These are phyloP conservation scores for Philereme vetulata DNA, from an alignment of 2,888 invertebrate species.

Conservation along the genomic window DNA sequence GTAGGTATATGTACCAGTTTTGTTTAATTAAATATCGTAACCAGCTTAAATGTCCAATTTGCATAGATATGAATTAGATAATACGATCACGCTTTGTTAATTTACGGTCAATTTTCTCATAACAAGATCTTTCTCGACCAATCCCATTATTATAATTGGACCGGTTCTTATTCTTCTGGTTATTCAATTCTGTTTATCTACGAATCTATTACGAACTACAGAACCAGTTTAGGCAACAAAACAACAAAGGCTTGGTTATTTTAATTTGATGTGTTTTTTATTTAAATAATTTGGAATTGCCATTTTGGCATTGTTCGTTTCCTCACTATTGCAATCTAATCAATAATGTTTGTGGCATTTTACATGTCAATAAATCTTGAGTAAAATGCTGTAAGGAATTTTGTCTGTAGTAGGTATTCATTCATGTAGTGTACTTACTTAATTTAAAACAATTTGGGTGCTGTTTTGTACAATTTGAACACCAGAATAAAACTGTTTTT, in stretches of 20 bases:
- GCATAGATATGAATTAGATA: conserved; percentile 14
- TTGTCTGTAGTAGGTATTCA: not conserved
- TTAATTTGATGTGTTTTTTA: conserved; percentile 15
- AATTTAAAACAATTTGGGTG: conserved; percentile 36
- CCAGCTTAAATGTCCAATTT: conserved; percentile 4
- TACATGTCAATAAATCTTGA: no score
- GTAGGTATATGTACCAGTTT: no score
- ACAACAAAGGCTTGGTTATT: conserved; percentile 28
- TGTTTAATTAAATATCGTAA: no score
- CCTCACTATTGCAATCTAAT: conserved; percentile 10
- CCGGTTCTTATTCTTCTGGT: conserved; percentile 25
- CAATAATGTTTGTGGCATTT: conserved; percentile 4
- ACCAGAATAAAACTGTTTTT: conserved; percentile 50
- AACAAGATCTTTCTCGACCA: conserved; percentile 32
- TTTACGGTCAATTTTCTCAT: conserved; percentile 31
- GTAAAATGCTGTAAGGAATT: not conserved
- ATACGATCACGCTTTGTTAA: conserved; percentile 26
- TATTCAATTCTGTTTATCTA: conserved; percentile 5
- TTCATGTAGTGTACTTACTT: conserved; percentile 17
- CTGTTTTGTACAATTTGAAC: conserved; percentile 37
- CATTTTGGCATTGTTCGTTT: conserved; percentile 9
- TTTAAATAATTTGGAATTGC: conserved; percentile 10
- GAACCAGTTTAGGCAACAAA: conserved; percentile 29
- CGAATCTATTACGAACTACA: not conserved
- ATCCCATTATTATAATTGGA: conserved; percentile 30